A percentile compares a stretch with the other conserved stretches of the same genome.
These are phyloP conservation scores for Heteromurus nitidus DNA, from an alignment of 2,888 invertebrate species.

Conservation along the genomic window DNA sequence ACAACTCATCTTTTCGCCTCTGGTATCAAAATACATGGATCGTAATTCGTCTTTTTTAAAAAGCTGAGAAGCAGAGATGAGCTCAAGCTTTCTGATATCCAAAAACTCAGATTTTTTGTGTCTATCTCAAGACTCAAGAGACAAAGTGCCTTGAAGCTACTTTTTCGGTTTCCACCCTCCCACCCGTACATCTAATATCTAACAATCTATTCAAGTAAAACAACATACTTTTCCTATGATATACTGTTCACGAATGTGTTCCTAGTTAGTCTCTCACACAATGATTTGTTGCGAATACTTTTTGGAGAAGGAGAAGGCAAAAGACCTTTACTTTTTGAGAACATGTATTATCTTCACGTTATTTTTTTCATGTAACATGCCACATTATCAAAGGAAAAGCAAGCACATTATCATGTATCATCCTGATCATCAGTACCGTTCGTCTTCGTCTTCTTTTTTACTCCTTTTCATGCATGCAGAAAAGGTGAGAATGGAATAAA, in stretches of 20 bases:
- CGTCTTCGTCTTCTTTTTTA: background rate
- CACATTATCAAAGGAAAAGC: constrained; percentile 11
- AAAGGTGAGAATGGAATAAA: constrained; percentile 59
- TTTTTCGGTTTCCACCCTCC: constrained; percentile 57
- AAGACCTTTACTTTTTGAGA: no score
- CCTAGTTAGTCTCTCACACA: constrained; percentile 13
- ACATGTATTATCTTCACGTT: no score
- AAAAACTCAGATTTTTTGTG: background rate
- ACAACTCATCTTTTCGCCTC: constrained; percentile 47
- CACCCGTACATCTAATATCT: constrained; percentile 17
- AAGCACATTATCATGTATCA: constrained; percentile 24
- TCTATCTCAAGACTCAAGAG: background rate
- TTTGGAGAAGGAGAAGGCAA: constrained; percentile 27
- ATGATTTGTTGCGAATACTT: constrained; percentile 42
- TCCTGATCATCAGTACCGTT: background rate
- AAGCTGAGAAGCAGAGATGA: no score
- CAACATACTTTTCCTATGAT: constrained; percentile 45
- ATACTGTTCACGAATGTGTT: constrained; percentile 43
- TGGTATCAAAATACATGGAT: constrained; percentile 17
- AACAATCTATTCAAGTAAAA: constrained; percentile 48
- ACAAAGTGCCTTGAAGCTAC: constrained; percentile 46
- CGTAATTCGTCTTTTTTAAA: constrained; percentile 32
- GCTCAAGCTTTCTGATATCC: no score
- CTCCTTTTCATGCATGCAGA: constrained; percentile 36
- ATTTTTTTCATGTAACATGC: constrained; percentile 18